Evolutionary conservation across 2,113 vertebrate genomes (phyloP).

Genomic region (Orientallactaga bullata): DNA sequence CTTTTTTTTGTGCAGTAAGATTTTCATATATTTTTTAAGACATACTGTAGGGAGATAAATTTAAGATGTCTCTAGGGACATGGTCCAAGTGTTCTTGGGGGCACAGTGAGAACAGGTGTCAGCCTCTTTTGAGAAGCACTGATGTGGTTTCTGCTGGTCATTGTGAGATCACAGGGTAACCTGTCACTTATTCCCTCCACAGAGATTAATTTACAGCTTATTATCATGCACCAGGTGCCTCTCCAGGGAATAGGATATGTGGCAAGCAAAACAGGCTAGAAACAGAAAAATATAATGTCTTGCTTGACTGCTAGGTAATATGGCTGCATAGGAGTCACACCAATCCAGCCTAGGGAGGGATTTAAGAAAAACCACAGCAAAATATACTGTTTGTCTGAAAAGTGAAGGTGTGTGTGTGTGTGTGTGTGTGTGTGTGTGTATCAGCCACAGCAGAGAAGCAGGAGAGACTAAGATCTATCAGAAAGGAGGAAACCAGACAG

Average conservation of each 20-base stretch:
- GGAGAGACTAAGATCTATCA: too few relatives aligned
- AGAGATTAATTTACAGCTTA: constrained; percentile 1
- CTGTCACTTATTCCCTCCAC: background rate
- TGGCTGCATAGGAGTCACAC: too few relatives aligned
- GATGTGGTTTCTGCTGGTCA: background rate
- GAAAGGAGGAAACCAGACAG: too few relatives aligned
- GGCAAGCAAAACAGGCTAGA: background rate
- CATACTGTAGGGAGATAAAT: background rate
- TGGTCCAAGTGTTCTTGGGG: background rate
- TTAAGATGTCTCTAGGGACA: background rate
- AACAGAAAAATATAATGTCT: background rate
- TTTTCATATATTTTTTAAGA: background rate
- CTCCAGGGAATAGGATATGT: background rate
- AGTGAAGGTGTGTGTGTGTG: too few relatives aligned
- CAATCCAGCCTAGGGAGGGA: too few relatives aligned
- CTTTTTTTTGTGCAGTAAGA: background rate
- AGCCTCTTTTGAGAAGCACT: background rate
- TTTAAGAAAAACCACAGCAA: too few relatives aligned
- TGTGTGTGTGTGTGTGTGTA: too few relatives aligned
- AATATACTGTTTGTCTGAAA: too few relatives aligned
- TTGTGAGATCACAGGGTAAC: background rate
- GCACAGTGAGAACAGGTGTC: background rate
- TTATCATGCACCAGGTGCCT: background rate
- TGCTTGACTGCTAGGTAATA: background rate
- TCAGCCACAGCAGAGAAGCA: too few relatives aligned